Conservation (phyloP, 2,888 invertebrate species). For the Epirrhoe alternata region DNA sequence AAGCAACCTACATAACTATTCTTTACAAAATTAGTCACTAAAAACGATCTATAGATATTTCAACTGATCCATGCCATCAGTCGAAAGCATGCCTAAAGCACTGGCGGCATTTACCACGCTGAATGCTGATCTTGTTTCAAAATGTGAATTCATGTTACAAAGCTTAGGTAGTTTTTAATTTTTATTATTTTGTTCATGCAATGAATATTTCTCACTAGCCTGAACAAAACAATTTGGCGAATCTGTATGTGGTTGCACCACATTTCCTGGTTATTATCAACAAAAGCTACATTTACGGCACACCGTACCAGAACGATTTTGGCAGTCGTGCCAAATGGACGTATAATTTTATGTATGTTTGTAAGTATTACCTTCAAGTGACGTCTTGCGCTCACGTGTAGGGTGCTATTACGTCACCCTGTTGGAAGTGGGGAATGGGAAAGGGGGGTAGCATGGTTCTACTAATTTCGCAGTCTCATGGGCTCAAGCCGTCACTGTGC, state of each 20-base stretch:
- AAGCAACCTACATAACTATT: too few relatives aligned
- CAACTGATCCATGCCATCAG: too few relatives aligned
- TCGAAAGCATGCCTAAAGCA: too few relatives aligned
- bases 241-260: conserved; percentile 23
- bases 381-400: conserved; percentile 48
- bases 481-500: conserved; percentile 55
- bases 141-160: too few relatives aligned
- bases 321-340: conserved; percentile 40
- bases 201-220: neutral
- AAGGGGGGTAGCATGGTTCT: conserved; percentile 56
- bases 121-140: too few relatives aligned
- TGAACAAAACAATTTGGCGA: conserved; percentile 31
- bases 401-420: conserved; percentile 51
- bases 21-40: too few relatives aligned
- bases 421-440: conserved; percentile 31
- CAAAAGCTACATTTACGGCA: conserved; percentile 38
- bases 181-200: neutral
- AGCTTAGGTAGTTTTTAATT: neutral
- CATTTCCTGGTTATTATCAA: conserved; percentile 39
- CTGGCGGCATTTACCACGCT: too few relatives aligned
- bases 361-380: conserved; percentile 27
- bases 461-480: conserved; percentile 74
- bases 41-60: too few relatives aligned
- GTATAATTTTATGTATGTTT: conserved; percentile 42
- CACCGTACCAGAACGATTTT: conserved; percentile 40